Base-by-base conservation (phyloP, 2,797 vertebrate genomes). In the Lerista edwardsae region DNA sequence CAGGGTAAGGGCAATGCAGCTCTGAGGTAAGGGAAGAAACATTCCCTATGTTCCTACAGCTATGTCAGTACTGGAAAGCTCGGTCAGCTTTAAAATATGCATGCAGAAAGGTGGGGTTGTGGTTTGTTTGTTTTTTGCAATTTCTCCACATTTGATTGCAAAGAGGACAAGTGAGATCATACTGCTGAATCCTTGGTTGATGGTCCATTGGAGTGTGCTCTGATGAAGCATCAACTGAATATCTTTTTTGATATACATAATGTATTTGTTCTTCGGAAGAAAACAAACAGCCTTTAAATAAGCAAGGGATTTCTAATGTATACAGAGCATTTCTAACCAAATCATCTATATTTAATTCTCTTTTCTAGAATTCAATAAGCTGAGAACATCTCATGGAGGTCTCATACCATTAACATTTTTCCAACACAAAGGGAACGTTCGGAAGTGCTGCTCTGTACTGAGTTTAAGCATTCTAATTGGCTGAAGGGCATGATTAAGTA, bases 1-100 rank as follows among this genome's bases (percentile, higher is more conserved):
- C n/a, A n/a, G n/a, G n/a, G n/a, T n/a, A n/a, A n/a, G n/a, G n/a
- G n/a, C n/a, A n/a, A n/a, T n/a, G n/a, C n/a, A n/a, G n/a, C n/a
- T n/a, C n/a, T n/a, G n/a, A n/a, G n/a, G n/a, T n/a, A n/a, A n/a
- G n/a, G n/a, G n/a, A n/a, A n/a, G n/a, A n/a, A n/a, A n/a, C n/a
- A n/a, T n/a, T n/a, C n/a, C n/a, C n/a, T n/a, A n/a, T n/a, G n/a
- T n/a, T n/a, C n/a, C n/a, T n/a, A n/a, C n/a, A n/a, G n/a, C n/a
- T n/a, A n/a, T n/a, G n/a, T n/a, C n/a, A n/a, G n/a, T n/a, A n/a
- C n/a, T n/a, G n/a, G n/a, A n/a, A n/a, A n/a, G n/a, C 87, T 83
- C 73, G 75, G 12, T 55, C 4, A 73, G 31, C 83, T 89, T 85
- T 72, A 29, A 84, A 88, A 47, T 79, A 83, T 85, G 88, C 41